These are phyloP conservation scores for Cyprinodon brontotheroides DNA, from an alignment of 2,113 vertebrate genomes.

Conservation along the genomic window DNA sequence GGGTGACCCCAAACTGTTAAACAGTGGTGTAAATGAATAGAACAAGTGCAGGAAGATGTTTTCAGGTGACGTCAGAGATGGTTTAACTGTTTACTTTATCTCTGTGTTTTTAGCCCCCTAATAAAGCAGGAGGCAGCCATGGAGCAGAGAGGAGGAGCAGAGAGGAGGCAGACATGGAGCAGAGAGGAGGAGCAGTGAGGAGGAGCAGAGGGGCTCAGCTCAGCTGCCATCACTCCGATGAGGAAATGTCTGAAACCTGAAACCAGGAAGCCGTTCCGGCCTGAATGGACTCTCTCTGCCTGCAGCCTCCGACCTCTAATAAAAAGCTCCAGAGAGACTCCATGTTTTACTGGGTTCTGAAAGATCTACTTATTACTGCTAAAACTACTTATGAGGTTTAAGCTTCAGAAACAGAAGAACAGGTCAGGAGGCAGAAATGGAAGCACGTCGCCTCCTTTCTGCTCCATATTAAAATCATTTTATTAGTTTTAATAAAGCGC, in stretches of 20 bases:
- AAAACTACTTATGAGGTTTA: not conserved
- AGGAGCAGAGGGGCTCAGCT: too few relatives aligned
- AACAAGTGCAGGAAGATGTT: too few relatives aligned
- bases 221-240: not conserved
- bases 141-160: too few relatives aligned
- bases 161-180: too few relatives aligned
- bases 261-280: constrained; percentile 14
- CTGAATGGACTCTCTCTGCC: not conserved
- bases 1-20: too few relatives aligned
- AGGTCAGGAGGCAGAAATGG: not conserved
- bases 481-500: not conserved
- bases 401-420: not conserved
- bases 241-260: not conserved
- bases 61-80: too few relatives aligned
- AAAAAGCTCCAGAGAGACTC: not conserved
- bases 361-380: not conserved
- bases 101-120: too few relatives aligned
- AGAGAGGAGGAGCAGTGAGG: too few relatives aligned
- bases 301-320: not conserved
- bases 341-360: not conserved
- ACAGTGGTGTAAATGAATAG: too few relatives aligned
- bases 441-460: not conserved
- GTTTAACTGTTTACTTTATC: too few relatives aligned
- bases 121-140: too few relatives aligned
- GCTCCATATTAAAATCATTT: not conserved